phyloP scores from a whole-genome alignment of 2,113 vertebrate genomes.

The Dolichotis patagonum region DNA sequence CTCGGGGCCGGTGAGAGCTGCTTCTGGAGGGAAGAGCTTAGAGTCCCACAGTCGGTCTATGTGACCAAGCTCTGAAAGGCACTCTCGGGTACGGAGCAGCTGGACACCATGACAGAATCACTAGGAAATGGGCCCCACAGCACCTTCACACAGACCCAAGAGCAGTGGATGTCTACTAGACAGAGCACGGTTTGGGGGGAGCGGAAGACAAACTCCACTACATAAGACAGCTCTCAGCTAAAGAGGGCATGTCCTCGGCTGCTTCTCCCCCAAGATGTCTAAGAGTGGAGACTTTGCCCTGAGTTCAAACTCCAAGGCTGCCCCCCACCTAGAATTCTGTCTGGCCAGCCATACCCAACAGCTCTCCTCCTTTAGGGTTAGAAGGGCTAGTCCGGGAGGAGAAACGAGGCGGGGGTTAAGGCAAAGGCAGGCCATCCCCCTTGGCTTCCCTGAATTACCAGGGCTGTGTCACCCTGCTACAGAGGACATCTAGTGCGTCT shows the following conservation, averaged over 20 bases:
- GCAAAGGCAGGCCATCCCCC: neutral
- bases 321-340: neutral
- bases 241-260: neutral
- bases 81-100: neutral
- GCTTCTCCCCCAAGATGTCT: too few species aligned
- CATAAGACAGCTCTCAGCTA: neutral
- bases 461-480: neutral
- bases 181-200: too few species aligned
- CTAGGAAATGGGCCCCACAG: neutral
- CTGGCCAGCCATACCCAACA: neutral
- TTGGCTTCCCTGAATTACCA: neutral
- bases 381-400: neutral
- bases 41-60: neutral
- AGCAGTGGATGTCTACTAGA: neutral
- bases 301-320: neutral
- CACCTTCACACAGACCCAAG: neutral
- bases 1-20: neutral
- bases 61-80: neutral
- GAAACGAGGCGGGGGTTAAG: neutral
- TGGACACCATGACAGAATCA: accelerated
- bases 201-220: neutral
- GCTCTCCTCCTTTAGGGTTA: neutral
- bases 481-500: neutral
- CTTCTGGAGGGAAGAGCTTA: neutral
- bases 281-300: neutral